Conservation (phyloP, 2,113 vertebrate genomes). For the Callorhinus ursinus region DNA sequence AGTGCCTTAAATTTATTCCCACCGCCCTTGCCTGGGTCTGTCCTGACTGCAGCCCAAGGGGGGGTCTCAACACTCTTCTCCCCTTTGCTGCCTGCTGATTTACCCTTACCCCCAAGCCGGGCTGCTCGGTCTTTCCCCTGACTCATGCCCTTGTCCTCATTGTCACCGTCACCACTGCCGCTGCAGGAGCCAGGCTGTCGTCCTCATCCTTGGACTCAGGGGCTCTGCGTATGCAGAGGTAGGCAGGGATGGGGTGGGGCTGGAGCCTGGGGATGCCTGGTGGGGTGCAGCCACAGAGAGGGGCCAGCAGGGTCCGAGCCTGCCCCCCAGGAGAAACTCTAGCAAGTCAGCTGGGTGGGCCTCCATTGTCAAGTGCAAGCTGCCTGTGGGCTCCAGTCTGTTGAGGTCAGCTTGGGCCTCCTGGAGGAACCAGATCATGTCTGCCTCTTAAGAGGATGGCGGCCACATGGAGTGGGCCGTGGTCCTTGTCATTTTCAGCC, state of each 20-base stretch:
- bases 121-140: fast-evolving
- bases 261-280: constrained; percentile 80
- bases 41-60: neutral
- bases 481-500: constrained; percentile 79
- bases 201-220: constrained; percentile 68
- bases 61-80: fast-evolving
- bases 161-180: neutral
- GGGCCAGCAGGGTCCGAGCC: constrained; percentile 72
- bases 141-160: neutral
- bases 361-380: constrained; percentile 84
- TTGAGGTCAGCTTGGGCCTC: constrained; percentile 53
- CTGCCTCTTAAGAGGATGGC: constrained; percentile 74
- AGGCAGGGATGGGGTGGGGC: constrained; percentile 67
- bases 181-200: neutral
- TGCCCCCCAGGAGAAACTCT: constrained; percentile 61
- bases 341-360: constrained; percentile 74
- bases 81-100: neutral
- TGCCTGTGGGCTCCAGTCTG: constrained; percentile 80
- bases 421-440: constrained; percentile 77
- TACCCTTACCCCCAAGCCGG: neutral
- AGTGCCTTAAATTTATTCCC: neutral
- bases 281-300: constrained; percentile 79
- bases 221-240: constrained; percentile 74
- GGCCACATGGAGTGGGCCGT: constrained; percentile 72
- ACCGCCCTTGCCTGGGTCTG: neutral